phyloP scores from a whole-genome alignment of 2,113 vertebrate species.

The Sciurus niger region DNA sequence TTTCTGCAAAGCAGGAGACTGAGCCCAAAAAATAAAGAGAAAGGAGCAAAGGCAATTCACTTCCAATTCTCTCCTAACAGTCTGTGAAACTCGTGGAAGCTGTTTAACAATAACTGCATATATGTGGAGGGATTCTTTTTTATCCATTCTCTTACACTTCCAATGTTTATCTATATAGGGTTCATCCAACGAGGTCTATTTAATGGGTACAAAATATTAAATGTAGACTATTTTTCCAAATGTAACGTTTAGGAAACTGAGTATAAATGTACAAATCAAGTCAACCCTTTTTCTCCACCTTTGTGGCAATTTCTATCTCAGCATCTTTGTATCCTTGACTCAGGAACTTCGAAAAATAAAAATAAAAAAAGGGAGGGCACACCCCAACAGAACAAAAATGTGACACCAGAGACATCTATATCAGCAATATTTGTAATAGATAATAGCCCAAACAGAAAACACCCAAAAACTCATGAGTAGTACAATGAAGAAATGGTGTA shows the following conservation, averaged over 20 bases:
- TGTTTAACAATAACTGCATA: not conserved
- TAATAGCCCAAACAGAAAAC: not conserved
- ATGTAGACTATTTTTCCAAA: not conserved
- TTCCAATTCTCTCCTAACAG: not conserved
- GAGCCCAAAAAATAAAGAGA: not conserved
- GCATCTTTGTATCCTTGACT: not conserved
- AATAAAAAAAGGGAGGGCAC: not conserved
- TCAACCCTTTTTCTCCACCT: not conserved
- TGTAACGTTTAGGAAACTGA: not conserved
- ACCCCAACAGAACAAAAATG: not conserved
- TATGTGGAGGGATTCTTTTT: not conserved
- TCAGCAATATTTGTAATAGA: not conserved
- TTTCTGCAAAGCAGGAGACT: not conserved
- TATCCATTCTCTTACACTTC: not conserved
- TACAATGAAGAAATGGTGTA: not conserved
- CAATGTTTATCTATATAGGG: not conserved
- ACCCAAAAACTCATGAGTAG: not conserved
- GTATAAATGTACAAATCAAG: not conserved
- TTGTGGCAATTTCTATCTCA: not conserved
- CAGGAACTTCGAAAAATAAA: not conserved
- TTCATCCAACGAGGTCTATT: not conserved
- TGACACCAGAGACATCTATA: not conserved
- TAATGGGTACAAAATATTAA: not conserved
- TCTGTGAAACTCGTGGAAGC: not conserved
- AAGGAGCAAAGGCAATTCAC: not conserved